Percentiles rank a stretch among this genome's conserved stretches.
Conservation (phyloP, 2,797 vertebrate species). For the Aeoliscus strigatus region DNA sequence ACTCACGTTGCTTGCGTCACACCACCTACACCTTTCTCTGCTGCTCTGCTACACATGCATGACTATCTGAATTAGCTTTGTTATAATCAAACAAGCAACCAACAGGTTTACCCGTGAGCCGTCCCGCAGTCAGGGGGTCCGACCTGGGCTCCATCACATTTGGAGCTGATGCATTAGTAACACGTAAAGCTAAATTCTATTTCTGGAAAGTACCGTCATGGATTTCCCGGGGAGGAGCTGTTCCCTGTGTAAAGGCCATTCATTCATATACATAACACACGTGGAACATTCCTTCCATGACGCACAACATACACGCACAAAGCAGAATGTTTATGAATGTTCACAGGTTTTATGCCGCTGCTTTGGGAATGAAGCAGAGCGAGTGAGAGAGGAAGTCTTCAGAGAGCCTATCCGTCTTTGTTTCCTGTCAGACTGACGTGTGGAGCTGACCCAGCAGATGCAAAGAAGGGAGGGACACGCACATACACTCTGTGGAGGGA, state of each 20-base stretch:
- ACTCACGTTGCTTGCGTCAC: slow-evolving; percentile 70
- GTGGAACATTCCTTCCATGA: slow-evolving; percentile 59
- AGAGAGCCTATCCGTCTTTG: slow-evolving; percentile 3
- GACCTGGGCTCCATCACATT: slow-evolving; percentile 38
- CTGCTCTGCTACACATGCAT: slow-evolving; percentile 19
- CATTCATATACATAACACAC: slow-evolving; percentile 61
- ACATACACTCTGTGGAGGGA: no score
- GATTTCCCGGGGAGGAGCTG: slow-evolving; percentile 53
- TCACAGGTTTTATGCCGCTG: slow-evolving; percentile 43
- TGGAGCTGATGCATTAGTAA: slow-evolving; percentile 59
- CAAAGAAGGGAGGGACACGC: slow-evolving; percentile 2
- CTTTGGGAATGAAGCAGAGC: slow-evolving; percentile 22
- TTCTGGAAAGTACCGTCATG: slow-evolving; percentile 63
- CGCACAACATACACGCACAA: slow-evolving; percentile 54
- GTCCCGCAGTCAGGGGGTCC: slow-evolving; percentile 15
- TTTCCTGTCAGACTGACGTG: slow-evolving; percentile 28
- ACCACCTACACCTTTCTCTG: slow-evolving; percentile 49
- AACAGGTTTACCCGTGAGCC: slow-evolving; percentile 21
- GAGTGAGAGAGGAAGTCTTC: not conserved
- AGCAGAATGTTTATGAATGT: slow-evolving; percentile 61
- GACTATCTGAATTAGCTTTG: slow-evolving; percentile 11
- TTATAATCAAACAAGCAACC: no score
- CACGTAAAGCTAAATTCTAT: slow-evolving; percentile 60
- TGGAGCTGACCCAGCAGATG: slow-evolving; percentile 36
- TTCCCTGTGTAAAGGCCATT: slow-evolving; percentile 53